Percentiles rank a stretch among this genome's conserved stretches.
Evolutionary conservation across 1,140 invertebrate species (phyloP).

Genomic region (Ips nitidus): DNA sequence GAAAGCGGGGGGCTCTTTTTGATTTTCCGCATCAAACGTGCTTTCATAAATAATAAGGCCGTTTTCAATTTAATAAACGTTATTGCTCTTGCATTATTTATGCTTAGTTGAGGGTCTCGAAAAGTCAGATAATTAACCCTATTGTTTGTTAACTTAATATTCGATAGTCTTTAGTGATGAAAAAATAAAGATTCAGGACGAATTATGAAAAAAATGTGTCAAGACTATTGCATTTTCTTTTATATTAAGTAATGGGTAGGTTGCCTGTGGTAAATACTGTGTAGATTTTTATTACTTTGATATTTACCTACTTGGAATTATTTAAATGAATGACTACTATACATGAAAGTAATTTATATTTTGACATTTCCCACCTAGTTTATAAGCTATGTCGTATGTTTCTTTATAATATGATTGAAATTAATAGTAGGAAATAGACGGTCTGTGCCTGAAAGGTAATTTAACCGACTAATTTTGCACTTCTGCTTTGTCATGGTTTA

Average conservation of each 20-base stretch:
- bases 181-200: neutral
- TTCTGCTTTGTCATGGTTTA: too few species aligned
- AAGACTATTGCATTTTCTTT: neutral
- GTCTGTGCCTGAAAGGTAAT: too few species aligned
- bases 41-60: neutral
- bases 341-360: neutral
- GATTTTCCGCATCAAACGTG: neutral
- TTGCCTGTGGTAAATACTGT: constrained; percentile 1
- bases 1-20: constrained; percentile 1
- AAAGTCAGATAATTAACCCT: too few species aligned
- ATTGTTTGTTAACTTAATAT: neutral
- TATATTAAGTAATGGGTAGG: neutral
- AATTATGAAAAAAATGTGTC: too few species aligned
- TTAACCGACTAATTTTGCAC: too few species aligned
- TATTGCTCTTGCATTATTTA: neutral
- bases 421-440: too few species aligned
- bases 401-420: too few species aligned
- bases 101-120: too few species aligned
- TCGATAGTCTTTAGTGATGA: neutral
- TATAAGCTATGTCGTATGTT: too few species aligned
- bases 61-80: constrained; percentile 5
- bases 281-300: neutral
- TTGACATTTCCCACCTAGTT: too few species aligned
- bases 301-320: neutral
- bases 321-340: neutral